Percentiles rank a stretch among this genome's conserved stretches.
Conservation (phyloP, 2,113 vertebrate species). For the Osmerus mordax region DNA sequence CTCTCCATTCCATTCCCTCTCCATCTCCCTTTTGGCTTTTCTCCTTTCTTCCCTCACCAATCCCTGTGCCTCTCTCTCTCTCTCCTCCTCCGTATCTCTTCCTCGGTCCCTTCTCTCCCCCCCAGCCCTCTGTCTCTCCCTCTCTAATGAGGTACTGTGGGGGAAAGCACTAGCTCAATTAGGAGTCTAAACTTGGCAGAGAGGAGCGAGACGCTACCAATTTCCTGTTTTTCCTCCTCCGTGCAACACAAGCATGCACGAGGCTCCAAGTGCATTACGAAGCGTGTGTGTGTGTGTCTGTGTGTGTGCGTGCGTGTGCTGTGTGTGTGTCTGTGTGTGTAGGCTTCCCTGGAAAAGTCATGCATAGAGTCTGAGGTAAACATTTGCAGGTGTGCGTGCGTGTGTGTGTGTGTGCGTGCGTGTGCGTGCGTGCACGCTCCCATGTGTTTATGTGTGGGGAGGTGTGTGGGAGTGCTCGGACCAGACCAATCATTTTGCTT, state of each 20-base stretch:
- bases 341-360: not conserved
- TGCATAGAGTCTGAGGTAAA: not conserved
- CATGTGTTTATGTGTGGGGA: not conserved
- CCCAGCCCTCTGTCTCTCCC: not conserved
- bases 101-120: not conserved
- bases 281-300: not conserved
- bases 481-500: not conserved
- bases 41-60: not conserved
- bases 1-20: not conserved
- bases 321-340: not conserved
- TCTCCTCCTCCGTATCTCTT: conserved; percentile 15
- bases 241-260: conserved; percentile 10
- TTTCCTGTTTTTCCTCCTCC: conserved; percentile 43
- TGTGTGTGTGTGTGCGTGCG: not conserved
- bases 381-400: not conserved
- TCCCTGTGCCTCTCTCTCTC: conserved; percentile 3
- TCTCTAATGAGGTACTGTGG: conserved; percentile 45
- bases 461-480: not conserved
- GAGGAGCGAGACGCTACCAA: conserved; percentile 30
- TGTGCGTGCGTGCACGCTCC: not conserved
- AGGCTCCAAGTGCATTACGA: conserved; percentile 12
- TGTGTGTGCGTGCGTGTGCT: too few relatives aligned
- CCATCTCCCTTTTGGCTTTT: not conserved
- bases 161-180: conserved; percentile 48
- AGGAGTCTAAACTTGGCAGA: conserved; percentile 41